Evolutionary conservation across 2,113 vertebrate species (phyloP).

Genomic region (Carettochelys insculpta): DNA sequence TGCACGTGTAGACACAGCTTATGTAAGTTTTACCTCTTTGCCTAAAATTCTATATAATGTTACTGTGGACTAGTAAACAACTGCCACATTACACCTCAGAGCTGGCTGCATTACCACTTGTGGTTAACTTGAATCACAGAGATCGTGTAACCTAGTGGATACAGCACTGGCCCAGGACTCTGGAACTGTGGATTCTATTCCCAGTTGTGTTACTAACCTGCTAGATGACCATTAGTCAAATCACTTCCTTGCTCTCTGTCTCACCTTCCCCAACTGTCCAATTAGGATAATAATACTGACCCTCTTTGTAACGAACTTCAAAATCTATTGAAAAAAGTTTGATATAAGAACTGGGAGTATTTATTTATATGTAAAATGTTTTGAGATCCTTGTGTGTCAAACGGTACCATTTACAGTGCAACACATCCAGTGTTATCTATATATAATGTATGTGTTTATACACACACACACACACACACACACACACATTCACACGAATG

Average conservation of each 20-base stretch:
- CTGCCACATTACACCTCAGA: not conserved
- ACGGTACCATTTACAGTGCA: fast-evolving
- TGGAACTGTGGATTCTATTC: not conserved
- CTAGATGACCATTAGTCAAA: not conserved
- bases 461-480: not conserved
- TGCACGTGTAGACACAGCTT: too few relatives aligned
- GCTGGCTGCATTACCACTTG: fast-evolving
- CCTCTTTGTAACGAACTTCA: not conserved
- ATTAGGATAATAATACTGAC: not conserved
- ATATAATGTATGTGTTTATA: not conserved
- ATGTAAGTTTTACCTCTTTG: not conserved
- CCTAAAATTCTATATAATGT: not conserved
- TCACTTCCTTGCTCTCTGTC: not conserved
- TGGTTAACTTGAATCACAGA: not conserved
- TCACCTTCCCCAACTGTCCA: not conserved
- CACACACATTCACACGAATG: not conserved
- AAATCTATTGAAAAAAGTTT: not conserved
- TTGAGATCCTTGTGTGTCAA: not conserved
- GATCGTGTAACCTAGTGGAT: not conserved
- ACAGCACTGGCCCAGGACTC: not conserved
- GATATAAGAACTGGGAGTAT: not conserved
- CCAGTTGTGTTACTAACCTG: not conserved
- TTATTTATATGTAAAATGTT: not conserved
- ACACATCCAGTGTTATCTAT: not conserved
- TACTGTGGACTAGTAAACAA: not conserved